phyloP scores from a whole-genome alignment of 2,113 vertebrate genomes.

The Porphyrio hochstetteri region DNA sequence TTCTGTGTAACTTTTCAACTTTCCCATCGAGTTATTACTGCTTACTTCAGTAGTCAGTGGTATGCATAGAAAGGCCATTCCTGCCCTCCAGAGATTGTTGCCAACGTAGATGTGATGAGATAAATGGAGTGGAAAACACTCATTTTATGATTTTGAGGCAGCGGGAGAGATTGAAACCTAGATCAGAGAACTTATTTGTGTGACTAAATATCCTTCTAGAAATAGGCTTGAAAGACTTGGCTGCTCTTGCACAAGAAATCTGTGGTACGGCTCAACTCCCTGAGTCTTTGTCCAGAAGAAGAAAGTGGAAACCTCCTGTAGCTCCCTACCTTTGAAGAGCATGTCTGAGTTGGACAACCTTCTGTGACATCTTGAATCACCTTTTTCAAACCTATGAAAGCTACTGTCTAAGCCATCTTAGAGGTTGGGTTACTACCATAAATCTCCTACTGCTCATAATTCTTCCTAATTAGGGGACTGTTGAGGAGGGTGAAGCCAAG shows the following conservation, averaged over 20 bases:
- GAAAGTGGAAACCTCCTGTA: not conserved
- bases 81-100: not conserved
- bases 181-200: conserved; percentile 1
- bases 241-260: not conserved
- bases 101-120: not conserved
- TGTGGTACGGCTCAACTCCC: not conserved
- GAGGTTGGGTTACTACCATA: not conserved
- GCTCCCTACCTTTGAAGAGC: not conserved
- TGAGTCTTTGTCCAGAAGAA: not conserved
- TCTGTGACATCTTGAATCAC: not conserved
- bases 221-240: not conserved
- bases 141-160: not conserved
- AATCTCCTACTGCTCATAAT: not conserved
- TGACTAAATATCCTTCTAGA: conserved; percentile 7
- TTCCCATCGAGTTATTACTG: not conserved
- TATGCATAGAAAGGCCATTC: not conserved
- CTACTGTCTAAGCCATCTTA: not conserved
- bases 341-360: not conserved
- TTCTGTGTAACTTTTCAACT: conserved; percentile 3
- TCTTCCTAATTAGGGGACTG: not conserved
- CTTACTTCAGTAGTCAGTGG: conserved; percentile 23
- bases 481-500: not conserved
- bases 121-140: conserved; percentile 25
- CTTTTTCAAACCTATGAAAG: not conserved
- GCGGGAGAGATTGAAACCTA: not conserved